Evolutionary conservation across 2,888 invertebrate species (phyloP), one percentile per base, ranked within the genome.

Genomic region (Spicauda simplicius): DNA sequence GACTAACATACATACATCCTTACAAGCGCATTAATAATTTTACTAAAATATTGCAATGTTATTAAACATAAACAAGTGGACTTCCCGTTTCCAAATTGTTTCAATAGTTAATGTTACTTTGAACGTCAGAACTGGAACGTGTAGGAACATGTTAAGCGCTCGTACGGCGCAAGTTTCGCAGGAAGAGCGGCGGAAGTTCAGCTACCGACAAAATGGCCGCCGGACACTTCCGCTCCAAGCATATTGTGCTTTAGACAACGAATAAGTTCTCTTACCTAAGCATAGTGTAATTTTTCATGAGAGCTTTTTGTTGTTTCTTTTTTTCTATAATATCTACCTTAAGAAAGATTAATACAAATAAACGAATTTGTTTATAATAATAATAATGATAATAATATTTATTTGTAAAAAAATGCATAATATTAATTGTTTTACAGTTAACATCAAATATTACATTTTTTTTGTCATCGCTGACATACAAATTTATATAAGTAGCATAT

Each of bases 191-290:
- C 85, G 87, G 86, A 87, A 83, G 84, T 84, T 82, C 76, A 77
- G 77, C 79, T 79, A 81, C 85, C 83, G 84, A 85, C 88, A 87
- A 87, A 86, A 87, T 87, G 87, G 86, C 86, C 81, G 84, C 82
- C 82, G 80, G 85, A 83, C 82, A 81, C 84, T 80, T 86, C 86
- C 87, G 82, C 73, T 71, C 69, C 71, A 73, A 64, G 73, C 73
- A 73, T 75, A 76, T 77, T 76, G 79, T 76, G 74, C 70, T 76
- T 74, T 74, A 52, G 60, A 60, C 50, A 54, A 54, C 54, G 14
- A 53, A 30, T 14, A 54, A 54, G 19, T 53, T 53, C 19, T 5
- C 25, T 53, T 48, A 16, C 16, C 48, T 7, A 57, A 41, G 64
- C 68, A 55, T 70, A 48, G 16, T 48, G 16, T 41, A 48, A 48